A percentile compares a stretch with the other conserved stretches of the same genome.
Conservation (phyloP, 1,140 invertebrate species). For the Bombus sylvicola region DNA sequence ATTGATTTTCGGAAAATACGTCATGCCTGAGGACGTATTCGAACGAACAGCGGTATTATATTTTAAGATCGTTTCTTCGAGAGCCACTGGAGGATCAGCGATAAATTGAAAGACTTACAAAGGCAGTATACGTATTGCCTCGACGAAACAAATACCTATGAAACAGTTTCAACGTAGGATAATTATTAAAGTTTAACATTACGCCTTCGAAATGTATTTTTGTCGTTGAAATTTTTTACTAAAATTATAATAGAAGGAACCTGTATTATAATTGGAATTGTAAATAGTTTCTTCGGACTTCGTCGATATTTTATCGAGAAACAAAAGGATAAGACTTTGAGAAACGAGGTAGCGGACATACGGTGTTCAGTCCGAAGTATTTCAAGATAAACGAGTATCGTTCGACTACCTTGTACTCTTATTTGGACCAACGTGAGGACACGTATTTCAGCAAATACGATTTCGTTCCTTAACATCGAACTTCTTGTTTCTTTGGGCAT, state of each 20-base stretch:
- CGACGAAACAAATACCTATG: not conserved
- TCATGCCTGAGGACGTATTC: slow-evolving; percentile 34
- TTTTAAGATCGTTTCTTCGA: slow-evolving; percentile 44
- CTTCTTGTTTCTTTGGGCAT: not conserved
- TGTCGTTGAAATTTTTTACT: not conserved
- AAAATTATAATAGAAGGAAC: not conserved
- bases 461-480: slow-evolving; percentile 17
- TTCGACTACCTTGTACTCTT: not conserved
- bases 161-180: not conserved
- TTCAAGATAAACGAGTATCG: slow-evolving; percentile 46
- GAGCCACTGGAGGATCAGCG: slow-evolving; percentile 33
- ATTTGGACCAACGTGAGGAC: not conserved
- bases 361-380: slow-evolving; percentile 10
- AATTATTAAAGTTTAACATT: not conserved
- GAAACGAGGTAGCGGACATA: slow-evolving; percentile 42
- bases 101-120: slow-evolving; percentile 58
- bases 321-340: slow-evolving; percentile 17
- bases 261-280: not conserved
- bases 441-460: slow-evolving; percentile 28
- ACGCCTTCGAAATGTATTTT: not conserved
- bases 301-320: not conserved
- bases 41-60: slow-evolving; percentile 16
- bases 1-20: slow-evolving; percentile 72
- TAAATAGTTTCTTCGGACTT: not conserved
- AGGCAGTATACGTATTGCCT: not conserved